These are phyloP conservation scores for Tachypleus tridentatus DNA, from an alignment of 1,140 invertebrate species.

Conservation along the genomic window DNA sequence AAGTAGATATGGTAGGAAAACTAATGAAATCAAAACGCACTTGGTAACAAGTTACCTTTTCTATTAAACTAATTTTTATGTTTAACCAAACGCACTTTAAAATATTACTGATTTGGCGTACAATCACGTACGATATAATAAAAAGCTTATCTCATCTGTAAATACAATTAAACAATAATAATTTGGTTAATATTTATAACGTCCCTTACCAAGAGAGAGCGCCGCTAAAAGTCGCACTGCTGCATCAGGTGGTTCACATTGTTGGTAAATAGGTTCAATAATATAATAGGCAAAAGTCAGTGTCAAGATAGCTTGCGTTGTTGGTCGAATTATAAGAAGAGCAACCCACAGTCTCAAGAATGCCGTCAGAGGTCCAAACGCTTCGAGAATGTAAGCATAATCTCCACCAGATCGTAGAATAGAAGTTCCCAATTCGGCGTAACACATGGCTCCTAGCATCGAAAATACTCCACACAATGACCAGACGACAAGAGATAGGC, in stretches of 20 bases:
- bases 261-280: constrained; percentile 74
- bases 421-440: constrained; percentile 86
- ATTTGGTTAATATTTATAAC: no score
- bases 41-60: no score
- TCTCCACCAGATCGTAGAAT: constrained; percentile 83
- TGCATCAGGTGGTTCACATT: constrained; percentile 28
- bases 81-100: no score
- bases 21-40: no score
- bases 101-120: no score
- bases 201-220: constrained; percentile 25
- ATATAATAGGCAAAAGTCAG: constrained; percentile 93
- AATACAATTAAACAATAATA: no score
- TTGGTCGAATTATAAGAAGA: constrained; percentile 74
- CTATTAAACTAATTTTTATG: no score
- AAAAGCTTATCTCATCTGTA: no score
- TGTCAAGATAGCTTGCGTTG: constrained; percentile 91
- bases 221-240: constrained; percentile 28
- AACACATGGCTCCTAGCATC: constrained; percentile 84
- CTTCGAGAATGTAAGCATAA: constrained; percentile 88
- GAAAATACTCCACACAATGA: constrained; percentile 74
- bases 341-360: constrained; percentile 95
- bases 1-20: no score
- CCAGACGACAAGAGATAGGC: constrained; percentile 85
- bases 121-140: no score
- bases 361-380: constrained; percentile 76